Percentiles rank a stretch among this genome's conserved stretches.
Evolutionary conservation across 2,888 invertebrate genomes (phyloP).

Genomic region (Linhomoeus sp.): DNA sequence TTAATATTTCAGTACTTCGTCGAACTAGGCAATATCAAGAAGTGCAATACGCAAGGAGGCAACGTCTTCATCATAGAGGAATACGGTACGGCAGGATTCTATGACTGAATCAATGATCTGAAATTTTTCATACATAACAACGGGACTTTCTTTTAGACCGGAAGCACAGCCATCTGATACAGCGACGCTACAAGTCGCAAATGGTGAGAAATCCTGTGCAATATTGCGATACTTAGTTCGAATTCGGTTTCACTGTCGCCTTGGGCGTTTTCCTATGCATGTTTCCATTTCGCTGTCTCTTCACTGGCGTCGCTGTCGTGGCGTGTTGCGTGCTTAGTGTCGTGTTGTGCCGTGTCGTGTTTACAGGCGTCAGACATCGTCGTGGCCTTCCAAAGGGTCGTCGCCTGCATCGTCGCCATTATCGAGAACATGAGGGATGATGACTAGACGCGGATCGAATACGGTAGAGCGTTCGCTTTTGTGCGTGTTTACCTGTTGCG

Average conservation of each 20-base stretch:
- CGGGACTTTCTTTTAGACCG: slow-evolving; percentile 95
- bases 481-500: background rate
- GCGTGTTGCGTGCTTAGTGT: background rate
- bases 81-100: slow-evolving; percentile 87
- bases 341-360: slow-evolving; percentile 1
- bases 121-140: too few species aligned
- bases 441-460: background rate
- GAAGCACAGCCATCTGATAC: slow-evolving; percentile 82
- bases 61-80: slow-evolving; percentile 98
- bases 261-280: background rate
- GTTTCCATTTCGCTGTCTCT: slow-evolving; percentile 1
- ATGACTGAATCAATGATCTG: too few species aligned
- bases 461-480: background rate
- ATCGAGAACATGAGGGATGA: background rate
- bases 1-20: slow-evolving; percentile 96
- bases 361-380: slow-evolving; percentile 52
- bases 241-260: too few species aligned
- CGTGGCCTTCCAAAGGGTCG: slow-evolving; percentile 55
- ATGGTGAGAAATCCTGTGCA: slow-evolving; percentile 55
- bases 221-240: slow-evolving; percentile 5
- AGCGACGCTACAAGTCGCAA: slow-evolving; percentile 86
- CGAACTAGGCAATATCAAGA: slow-evolving; percentile 91
- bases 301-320: slow-evolving; percentile 4
- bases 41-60: slow-evolving; percentile 97
- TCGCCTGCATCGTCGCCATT: slow-evolving; percentile 35